Base-by-base conservation (phyloP, 2,888 invertebrate genomes). In the Mycogona germanica region DNA sequence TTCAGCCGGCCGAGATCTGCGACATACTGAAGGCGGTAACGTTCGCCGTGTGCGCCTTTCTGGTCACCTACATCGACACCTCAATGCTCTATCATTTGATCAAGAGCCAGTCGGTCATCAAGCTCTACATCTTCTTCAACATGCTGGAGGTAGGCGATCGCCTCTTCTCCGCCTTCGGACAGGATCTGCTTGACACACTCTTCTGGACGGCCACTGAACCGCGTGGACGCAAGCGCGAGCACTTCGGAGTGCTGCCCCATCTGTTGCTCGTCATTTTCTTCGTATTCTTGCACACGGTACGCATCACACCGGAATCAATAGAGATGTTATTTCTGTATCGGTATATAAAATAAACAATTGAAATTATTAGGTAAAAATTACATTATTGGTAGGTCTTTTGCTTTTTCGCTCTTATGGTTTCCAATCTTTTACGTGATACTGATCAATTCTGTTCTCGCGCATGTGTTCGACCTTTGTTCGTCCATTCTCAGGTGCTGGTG, bases 151-250 rank as follows among this genome's bases (percentile, higher is more conserved):
- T 78, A 50, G 93, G 92, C 14, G 98, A 98, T 72, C 77, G 93
- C 59, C 73, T 98, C 60, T 85, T 97, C 67, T 95, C 95, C 55
- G 91, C 92, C 30, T 92, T 95, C 73, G 96, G 97, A 1, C 95
- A 98, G 73, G 98, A 99, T 67, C 91, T 92, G 7, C 84, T 99
- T 59, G 98, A 99, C 76, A 91, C 97, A 2, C 73, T 98, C 42
- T 89, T 96, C 67, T 97, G 97, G 95, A 97, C 97, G 3, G 97
- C 97, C 0, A 95, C 96, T 5, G 97, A 98, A 69, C 89, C 92
- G 1, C 77, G 85, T 64, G 84, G 84, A 51, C 78, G 84, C 56
- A 82, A 84, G 66, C 72, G 84, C 37, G 81, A 86, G 64, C 87
- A 91, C 71, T 76, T 91, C 61, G 92, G 91, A 28, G 80, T 92